Base-by-base conservation (phyloP, 2,888 invertebrate species). In the Frankliniella fusca region DNA sequence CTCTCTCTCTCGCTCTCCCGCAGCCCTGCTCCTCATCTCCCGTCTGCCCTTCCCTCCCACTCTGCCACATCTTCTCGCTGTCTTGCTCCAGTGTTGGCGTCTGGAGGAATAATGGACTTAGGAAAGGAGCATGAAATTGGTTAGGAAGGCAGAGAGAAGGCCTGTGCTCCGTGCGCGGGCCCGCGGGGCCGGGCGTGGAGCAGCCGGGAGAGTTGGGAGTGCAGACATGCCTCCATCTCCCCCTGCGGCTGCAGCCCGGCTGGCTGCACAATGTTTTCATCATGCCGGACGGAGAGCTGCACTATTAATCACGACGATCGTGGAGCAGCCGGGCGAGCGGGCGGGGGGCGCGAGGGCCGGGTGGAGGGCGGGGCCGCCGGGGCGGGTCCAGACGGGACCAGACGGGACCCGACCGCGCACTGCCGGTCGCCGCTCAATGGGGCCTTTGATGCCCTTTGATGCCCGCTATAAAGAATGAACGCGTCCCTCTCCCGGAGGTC, bases 81-180 rank as follows among this genome's bases (percentile, higher is more conserved):
- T 54, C 54, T 54, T 18, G 18, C 15, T 8, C 54, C 8, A n/a
- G n/a, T n/a, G 65, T 9, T 65, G 65, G 65, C 65, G 65, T 1
- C n/a, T 9, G 1, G n/a, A 65, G 20, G 18, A 18, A 65, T 65
- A 65, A 65, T 70, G 23, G 70, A 15, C 7, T n/a, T 61, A 15
- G 70, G 11, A 70, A 70, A 70, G 70, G 23, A 23, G 70, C 27
- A 23, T 70, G 70, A 70, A 70, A 70, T 70, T 70, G 70, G 27
- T 3, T 11, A 70, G 23, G 23, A 11, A 23, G 70, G 70, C 23
- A 23, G 70, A 11, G 70, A 5, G 23, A n/a, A n/a, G 70, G 23
- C 11, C 15, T 54, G 15, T 54, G 38, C 38, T 3, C 15, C 8
- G 15, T 54, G 38, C 38, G 38, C 38, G 38, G 38, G 38, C 3